Evolutionary conservation across 2,113 vertebrate species (phyloP), one percentile per base, ranked within the genome.

Genomic region (Ailuropoda melanoleuca): DNA sequence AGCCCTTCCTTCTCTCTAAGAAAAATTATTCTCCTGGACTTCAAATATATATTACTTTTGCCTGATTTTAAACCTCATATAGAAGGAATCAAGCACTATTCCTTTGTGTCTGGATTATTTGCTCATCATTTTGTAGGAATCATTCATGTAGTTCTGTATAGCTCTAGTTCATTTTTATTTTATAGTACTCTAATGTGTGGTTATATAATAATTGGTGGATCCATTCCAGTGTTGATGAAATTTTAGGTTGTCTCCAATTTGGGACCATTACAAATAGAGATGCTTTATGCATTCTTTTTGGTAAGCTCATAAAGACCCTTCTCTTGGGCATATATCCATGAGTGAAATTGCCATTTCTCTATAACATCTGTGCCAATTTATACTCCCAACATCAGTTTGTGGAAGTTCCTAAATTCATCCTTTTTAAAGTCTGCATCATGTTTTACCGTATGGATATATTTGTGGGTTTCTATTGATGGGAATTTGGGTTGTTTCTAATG

Each of bases 131-230:
- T 88, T 66, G 55, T 37, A 64, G 90, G 37, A 37, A 37, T 17
- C 37, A 8, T 53, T 87, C 37, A 78, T 31, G 26, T 24, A 74
- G 23, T 78, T 97, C 84, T 80, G n/a, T 56, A 48, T 48, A 55
- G 84, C 8, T 84, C 26, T 37, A 4, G 48, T 34, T 96, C 8
- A 87, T 87, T 96, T 97, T 91, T 88, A 81, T 60, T 95, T 92
- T 85, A 46, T 62, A 62, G 21, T 64, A 39, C 34, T 75, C 43
- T 53, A 74, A 39, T 13, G 11, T 50, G 29, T 39, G 34, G 46
- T 34, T 53, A 50, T 1, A 23, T 26, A 95, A 31, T 94, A 92
- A 50, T 14, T 60, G 23, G 85, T 39, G 34, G 55, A 56, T 62
- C 8, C 72, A 90, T 74, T 84, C 6, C 46, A 64, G 31, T 24